Percentiles rank a stretch among this genome's conserved stretches.
Evolutionary conservation across 1,140 invertebrate species (phyloP).

Genomic region (Leptinotarsa defecta): DNA sequence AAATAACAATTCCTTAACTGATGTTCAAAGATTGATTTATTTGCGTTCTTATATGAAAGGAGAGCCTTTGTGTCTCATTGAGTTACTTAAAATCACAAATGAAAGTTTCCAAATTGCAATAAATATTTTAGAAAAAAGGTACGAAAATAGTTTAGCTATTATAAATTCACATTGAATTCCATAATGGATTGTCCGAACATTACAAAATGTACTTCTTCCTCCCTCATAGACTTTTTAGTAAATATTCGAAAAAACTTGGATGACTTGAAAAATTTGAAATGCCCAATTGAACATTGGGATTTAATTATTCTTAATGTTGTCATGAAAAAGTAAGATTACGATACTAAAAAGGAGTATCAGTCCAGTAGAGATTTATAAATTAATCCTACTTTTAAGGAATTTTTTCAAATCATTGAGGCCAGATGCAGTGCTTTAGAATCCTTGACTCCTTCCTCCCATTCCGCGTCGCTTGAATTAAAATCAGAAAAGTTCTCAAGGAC

Average conservation of each 20-base stretch:
- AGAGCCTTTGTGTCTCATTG: slow-evolving; percentile 17
- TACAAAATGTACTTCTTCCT: slow-evolving; percentile 21
- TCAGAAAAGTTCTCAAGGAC: background rate
- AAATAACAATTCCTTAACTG: slow-evolving; percentile 13
- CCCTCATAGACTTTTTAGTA: slow-evolving; percentile 15
- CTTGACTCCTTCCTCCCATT: slow-evolving; percentile 4
- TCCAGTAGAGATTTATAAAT: background rate
- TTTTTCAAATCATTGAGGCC: slow-evolving; percentile 12
- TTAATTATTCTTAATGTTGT: slow-evolving; percentile 17
- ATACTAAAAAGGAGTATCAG: slow-evolving; percentile 13
- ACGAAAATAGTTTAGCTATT: slow-evolving; percentile 16
- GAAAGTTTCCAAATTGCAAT: slow-evolving; percentile 25
- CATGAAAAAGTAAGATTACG: slow-evolving; percentile 22
- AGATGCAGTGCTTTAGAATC: slow-evolving; percentile 5
- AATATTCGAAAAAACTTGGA: slow-evolving; percentile 6
- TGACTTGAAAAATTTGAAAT: slow-evolving; percentile 20
- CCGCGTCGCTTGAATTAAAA: background rate
- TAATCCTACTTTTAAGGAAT: slow-evolving; percentile 4
- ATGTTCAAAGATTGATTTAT: slow-evolving; percentile 26
- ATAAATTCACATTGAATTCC: background rate
- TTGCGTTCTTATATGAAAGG: slow-evolving; percentile 16
- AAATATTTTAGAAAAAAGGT: slow-evolving; percentile 13
- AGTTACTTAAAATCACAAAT: slow-evolving; percentile 11
- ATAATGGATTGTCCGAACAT: slow-evolving; percentile 9
- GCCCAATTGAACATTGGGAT: slow-evolving; percentile 23